A percentile compares a stretch with the other conserved stretches of the same genome.
These are phyloP conservation scores for Phycodurus eques DNA, from an alignment of 2,113 vertebrate species.

Conservation along the genomic window DNA sequence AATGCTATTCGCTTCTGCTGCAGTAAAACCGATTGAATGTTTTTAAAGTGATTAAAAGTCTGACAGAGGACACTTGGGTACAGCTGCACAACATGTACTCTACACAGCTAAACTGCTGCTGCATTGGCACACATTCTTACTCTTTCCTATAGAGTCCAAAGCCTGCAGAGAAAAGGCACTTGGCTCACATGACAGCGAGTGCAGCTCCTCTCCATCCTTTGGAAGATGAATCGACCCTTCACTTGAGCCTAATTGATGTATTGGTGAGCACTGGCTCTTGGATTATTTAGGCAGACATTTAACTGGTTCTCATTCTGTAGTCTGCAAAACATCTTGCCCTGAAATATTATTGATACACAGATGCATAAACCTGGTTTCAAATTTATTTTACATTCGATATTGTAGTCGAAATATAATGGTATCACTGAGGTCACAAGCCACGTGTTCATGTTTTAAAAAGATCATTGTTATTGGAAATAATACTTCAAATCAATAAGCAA, in stretches of 20 bases:
- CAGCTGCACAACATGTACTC: slow-evolving; percentile 35
- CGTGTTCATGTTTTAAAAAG: background rate
- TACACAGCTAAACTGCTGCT: slow-evolving; percentile 32
- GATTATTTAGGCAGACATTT: slow-evolving; percentile 49
- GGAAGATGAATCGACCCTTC: slow-evolving; percentile 51
- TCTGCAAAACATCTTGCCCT: slow-evolving; percentile 24
- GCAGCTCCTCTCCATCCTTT: slow-evolving; percentile 29
- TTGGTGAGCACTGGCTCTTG: slow-evolving; percentile 29
- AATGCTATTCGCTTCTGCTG: slow-evolving; percentile 48
- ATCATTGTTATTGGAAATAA: background rate
- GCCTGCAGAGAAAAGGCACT: slow-evolving; percentile 15
- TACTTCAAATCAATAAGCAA: no score
- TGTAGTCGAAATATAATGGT: background rate
- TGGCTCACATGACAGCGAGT: slow-evolving; percentile 26
- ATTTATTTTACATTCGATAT: background rate
- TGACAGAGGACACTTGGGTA: slow-evolving; percentile 52
- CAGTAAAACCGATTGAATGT: slow-evolving; percentile 31
- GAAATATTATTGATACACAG: background rate
- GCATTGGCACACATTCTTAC: slow-evolving; percentile 4
- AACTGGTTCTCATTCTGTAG: slow-evolving; percentile 38
- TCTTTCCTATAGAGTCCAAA: slow-evolving; percentile 12
- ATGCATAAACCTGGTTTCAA: background rate
- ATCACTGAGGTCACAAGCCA: background rate
- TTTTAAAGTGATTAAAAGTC: slow-evolving; percentile 57
- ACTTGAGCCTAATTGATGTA: slow-evolving; percentile 53